Conservation (phyloP, 35 echinoderm and acorn worm genomes). For the Apostichopus parvimensis region DNA sequence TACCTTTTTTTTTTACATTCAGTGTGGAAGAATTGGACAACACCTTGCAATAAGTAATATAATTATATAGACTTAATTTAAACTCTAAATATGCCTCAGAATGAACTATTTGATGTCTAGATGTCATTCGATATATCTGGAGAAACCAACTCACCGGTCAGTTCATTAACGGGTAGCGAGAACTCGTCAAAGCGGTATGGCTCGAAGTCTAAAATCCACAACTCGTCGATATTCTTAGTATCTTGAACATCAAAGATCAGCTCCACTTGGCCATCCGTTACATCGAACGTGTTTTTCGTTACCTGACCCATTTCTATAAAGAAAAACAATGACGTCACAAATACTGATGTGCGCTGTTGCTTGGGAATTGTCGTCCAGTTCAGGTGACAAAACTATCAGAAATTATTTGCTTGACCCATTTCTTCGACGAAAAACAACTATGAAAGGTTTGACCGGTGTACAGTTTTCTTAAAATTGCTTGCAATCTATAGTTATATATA, state of each 20-base stretch:
- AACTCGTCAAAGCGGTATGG: conserved; percentile 67
- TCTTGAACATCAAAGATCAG: conserved; percentile 69
- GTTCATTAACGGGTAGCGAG: conserved; percentile 65
- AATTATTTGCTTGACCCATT: too few species aligned
- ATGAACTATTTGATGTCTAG: too few species aligned
- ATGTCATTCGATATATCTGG: too few species aligned
- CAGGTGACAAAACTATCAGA: neutral
- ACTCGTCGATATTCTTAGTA: conserved; percentile 51
- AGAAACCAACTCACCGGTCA: conserved; percentile 45
- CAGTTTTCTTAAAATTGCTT: too few species aligned
- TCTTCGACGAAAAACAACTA: too few species aligned
- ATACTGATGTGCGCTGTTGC: neutral
- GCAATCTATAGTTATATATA: too few species aligned
- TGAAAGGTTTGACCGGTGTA: too few species aligned
- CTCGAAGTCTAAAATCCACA: conserved; percentile 83
- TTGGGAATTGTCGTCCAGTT: neutral
- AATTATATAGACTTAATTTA: too few species aligned
- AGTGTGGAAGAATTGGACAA: too few species aligned
- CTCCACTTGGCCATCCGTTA: conserved; percentile 46
- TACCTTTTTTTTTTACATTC: too few species aligned
- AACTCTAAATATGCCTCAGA: too few species aligned
- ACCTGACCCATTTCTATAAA: conserved; percentile 77
- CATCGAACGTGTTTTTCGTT: conserved; percentile 67
- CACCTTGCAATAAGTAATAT: too few species aligned
- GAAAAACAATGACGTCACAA: conserved; percentile 9